Conservation (phyloP, 2,888 invertebrate species). For the Aspidapion aeneum region DNA sequence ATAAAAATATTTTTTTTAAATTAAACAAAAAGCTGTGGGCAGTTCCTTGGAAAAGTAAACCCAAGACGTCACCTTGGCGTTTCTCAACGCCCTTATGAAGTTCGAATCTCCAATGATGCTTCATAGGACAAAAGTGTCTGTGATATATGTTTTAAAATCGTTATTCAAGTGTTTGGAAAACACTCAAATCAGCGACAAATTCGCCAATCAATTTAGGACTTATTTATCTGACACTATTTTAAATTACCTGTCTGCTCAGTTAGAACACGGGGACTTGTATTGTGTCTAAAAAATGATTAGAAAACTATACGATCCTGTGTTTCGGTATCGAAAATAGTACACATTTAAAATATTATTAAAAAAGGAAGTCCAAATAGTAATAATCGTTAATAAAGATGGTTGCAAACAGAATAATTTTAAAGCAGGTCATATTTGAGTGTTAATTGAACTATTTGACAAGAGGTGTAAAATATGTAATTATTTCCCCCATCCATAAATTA, state of each 20-base stretch:
- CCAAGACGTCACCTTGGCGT: conserved; percentile 34
- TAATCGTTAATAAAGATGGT: too few species aligned
- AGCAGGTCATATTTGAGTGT: too few species aligned
- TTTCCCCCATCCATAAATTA: too few species aligned
- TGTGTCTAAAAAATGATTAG: conserved; percentile 33
- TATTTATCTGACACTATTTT: conserved; percentile 32
- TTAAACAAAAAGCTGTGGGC: too few species aligned
- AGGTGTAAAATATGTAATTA: too few species aligned
- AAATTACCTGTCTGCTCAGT: conserved; percentile 30
- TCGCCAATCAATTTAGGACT: conserved; percentile 27
- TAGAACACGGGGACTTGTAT: conserved; percentile 31
- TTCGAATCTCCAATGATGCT: conserved; percentile 36
- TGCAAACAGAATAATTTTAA: too few species aligned
- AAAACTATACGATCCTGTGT: conserved; percentile 31
- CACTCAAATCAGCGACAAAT: conserved; percentile 28
- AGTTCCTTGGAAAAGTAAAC: conserved; percentile 40
- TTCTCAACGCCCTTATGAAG: conserved; percentile 35
- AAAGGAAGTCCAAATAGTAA: not conserved
- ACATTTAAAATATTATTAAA: not conserved
- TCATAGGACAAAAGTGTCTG: conserved; percentile 34
- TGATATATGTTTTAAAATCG: conserved; percentile 36
- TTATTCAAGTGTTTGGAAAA: conserved; percentile 33
- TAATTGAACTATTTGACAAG: too few species aligned
- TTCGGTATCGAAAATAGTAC: conserved; percentile 19
- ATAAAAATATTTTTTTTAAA: too few species aligned